Conservation (phyloP, 2,888 invertebrate genomes). For the Hyppa rectilinea region DNA sequence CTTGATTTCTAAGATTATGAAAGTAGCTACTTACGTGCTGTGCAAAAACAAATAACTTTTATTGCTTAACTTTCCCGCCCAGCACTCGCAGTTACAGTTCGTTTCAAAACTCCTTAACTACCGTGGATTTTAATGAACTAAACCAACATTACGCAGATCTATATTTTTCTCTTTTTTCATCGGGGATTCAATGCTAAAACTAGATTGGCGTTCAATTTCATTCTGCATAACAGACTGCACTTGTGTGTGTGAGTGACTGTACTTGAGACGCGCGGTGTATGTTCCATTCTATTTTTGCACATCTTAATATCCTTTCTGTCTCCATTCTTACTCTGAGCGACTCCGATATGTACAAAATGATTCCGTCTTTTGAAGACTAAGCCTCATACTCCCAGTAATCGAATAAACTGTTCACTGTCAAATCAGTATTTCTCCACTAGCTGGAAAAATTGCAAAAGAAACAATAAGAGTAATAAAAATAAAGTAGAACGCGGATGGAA, state of each 20-base stretch:
- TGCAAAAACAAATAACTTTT: conserved; percentile 65
- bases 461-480: conserved; percentile 6
- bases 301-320: conserved; percentile 43
- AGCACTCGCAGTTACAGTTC: conserved; percentile 52
- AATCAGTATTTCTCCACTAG: conserved; percentile 22
- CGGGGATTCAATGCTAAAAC: conserved; percentile 37
- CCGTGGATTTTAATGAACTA: conserved; percentile 46
- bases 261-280: conserved; percentile 41
- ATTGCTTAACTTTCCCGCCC: conserved; percentile 58
- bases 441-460: conserved; percentile 19
- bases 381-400: conserved; percentile 29
- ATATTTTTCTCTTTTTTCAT: conserved; percentile 30
- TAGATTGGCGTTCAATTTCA: conserved; percentile 39
- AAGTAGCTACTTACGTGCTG: conserved; percentile 55
- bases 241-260: conserved; percentile 11
- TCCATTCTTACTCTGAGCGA: conserved; percentile 36
- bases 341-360: conserved; percentile 12
- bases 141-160: conserved; percentile 35
- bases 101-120: conserved; percentile 54
- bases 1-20: conserved; percentile 58
- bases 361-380: conserved; percentile 13
- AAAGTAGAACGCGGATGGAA: conserved; percentile 9
- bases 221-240: conserved; percentile 30
- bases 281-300: conserved; percentile 55
- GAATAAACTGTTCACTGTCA: conserved; percentile 39